Base-by-base conservation (phyloP, 2,797 vertebrate species). In the Enoplosus armatus region DNA sequence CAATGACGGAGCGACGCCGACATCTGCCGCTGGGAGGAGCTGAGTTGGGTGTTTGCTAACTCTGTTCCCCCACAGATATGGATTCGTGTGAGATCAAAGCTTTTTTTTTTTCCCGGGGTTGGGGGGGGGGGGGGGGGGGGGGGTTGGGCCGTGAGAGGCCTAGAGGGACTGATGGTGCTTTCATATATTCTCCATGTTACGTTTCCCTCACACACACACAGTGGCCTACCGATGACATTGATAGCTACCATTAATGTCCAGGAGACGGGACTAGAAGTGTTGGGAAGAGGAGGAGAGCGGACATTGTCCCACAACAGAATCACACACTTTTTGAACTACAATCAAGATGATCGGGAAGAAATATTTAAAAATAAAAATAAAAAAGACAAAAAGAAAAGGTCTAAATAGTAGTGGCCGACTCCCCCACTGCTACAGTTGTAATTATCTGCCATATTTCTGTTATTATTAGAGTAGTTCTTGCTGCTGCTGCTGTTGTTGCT, bases 31-130 rank as follows among this genome's bases (percentile, higher is more conserved):
- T 61, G 26, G 27, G 16, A 9, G 35, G 8, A 35, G 24, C 24
- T 35, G 59, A 37, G 56, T 37, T 27, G 48, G 29, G 31, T 63
- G 43, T 54, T 26, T 50, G 27, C 27, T 51, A 65, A 58, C 12
- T 68, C 39, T 41, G 56, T 55, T 66, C n/a, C n/a, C n/a, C 59
- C 29, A 47, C 74, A 72, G 70, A 81, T 86, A 80, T 74, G 72
- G 72, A 72, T 66, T 77, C n/a, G n/a, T 37, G 41, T 39, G 56
- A 80, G 67, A 84, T 77, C 70, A 84, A 82, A 86, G 73, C 33
- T 26, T 47, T 26, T 33, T 53, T 10, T 43, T 43, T 20, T 45
- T 35, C n/a, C n/a, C n/a, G n/a, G n/a, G n/a, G n/a, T 35, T 35
- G 35, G 8, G 10, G 20, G 22, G 9, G 8, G 22, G 20, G 8